These are phyloP conservation scores for Periphyllus acericola DNA, from an alignment of 2,888 invertebrate genomes.

Conservation along the genomic window DNA sequence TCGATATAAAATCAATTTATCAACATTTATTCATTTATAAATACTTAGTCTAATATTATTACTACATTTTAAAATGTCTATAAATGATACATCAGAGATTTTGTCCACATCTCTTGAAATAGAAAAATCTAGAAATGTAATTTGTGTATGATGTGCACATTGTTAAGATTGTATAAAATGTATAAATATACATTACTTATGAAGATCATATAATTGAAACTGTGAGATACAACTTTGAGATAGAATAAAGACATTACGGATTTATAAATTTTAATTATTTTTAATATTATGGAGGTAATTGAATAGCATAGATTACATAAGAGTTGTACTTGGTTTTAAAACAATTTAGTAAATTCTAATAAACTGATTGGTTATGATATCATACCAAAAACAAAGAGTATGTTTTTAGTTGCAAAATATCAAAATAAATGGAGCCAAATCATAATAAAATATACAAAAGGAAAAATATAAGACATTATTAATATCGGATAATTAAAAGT, in stretches of 20 bases:
- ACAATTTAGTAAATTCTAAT: background rate
- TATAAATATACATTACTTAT: background rate
- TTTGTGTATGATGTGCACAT: conserved; percentile 24
- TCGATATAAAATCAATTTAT: background rate
- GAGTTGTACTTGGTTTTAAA: background rate
- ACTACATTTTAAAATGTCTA: background rate
- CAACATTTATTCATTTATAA: background rate
- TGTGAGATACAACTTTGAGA: no score
- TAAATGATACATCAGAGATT: conserved; percentile 1
- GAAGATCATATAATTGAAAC: conserved; percentile 14
- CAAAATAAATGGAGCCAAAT: background rate
- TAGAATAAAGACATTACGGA: background rate
- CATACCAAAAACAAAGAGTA: background rate
- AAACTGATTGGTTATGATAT: background rate
- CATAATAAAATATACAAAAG: background rate
- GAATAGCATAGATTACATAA: background rate
- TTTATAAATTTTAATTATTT: background rate
- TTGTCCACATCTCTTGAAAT: background rate
- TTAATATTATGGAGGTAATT: background rate
- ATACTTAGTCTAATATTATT: background rate
- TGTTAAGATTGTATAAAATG: background rate
- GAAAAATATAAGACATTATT: background rate
- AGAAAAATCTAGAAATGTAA: background rate
- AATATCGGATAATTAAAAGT: background rate
- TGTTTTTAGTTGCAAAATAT: background rate